Conservation (phyloP, 1,140 invertebrate species). For the Caerostris extrusa region DNA sequence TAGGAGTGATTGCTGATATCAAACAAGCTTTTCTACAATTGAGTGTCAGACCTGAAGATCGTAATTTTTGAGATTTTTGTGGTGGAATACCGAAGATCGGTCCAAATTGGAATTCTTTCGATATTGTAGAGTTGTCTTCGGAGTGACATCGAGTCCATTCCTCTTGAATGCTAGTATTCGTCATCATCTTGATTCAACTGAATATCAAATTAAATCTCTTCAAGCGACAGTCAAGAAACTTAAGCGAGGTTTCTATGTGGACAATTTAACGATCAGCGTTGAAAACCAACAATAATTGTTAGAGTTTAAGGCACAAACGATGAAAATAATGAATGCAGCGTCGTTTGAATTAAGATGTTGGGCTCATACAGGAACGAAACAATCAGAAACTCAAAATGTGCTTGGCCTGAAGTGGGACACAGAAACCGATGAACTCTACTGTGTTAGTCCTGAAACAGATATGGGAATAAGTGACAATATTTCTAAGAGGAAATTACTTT, state of each 20-base stretch:
- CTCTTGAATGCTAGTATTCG: slow-evolving; percentile 33
- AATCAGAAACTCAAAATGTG: not conserved
- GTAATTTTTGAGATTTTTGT: slow-evolving; percentile 47
- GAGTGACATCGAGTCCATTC: slow-evolving; percentile 16
- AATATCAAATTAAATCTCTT: slow-evolving; percentile 15
- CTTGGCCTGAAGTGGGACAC: slow-evolving; percentile 36
- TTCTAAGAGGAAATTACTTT: slow-evolving; percentile 7
- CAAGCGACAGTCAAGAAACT: not conserved
- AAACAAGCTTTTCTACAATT: slow-evolving; percentile 64
- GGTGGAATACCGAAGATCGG: not conserved
- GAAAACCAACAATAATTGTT: not conserved
- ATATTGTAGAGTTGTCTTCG: not conserved
- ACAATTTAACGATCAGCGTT: slow-evolving; percentile 14
- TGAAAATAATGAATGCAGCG: slow-evolving; percentile 31
- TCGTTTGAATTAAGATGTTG: slow-evolving; percentile 27
- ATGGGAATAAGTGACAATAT: not conserved
- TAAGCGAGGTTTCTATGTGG: slow-evolving; percentile 33
- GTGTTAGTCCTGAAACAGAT: not conserved
- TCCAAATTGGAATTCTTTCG: not conserved
- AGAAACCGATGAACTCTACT: not conserved
- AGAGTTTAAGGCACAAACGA: not conserved
- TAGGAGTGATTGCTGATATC: slow-evolving; percentile 27
- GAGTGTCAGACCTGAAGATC: slow-evolving; percentile 27
- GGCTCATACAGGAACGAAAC: not conserved
- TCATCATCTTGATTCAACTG: slow-evolving; percentile 12